Conservation (phyloP, 2,888 invertebrate genomes). For the Dascillus cervinus region DNA sequence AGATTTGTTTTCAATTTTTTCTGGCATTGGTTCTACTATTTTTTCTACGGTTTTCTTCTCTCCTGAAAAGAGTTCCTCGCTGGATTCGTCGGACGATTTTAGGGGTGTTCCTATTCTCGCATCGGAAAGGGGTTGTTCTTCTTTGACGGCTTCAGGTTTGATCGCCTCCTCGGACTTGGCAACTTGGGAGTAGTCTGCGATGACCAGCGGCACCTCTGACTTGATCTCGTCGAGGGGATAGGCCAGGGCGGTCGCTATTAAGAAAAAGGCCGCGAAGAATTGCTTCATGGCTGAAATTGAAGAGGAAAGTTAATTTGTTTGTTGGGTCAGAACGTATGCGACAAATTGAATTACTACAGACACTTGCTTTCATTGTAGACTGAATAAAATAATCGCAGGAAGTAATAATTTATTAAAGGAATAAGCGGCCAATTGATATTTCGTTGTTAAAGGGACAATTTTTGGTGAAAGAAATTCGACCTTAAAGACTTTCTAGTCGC, state of each 20-base stretch:
- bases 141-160: slow-evolving; percentile 6
- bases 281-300: too few species aligned
- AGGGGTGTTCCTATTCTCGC: slow-evolving; percentile 17
- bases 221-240: slow-evolving; percentile 47
- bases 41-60: slow-evolving; percentile 24
- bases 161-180: slow-evolving; percentile 32
- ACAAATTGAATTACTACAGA: too few species aligned
- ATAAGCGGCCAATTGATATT: too few species aligned
- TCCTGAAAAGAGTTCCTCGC: slow-evolving; percentile 27
- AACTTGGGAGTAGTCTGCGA: slow-evolving; percentile 40
- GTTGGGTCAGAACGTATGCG: too few species aligned
- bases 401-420: slow-evolving; percentile 15
- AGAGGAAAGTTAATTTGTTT: too few species aligned
- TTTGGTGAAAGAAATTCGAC: too few species aligned
- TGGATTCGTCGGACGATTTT: slow-evolving; percentile 25
- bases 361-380: too few species aligned
- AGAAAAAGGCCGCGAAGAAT: slow-evolving; percentile 52
- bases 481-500: too few species aligned
- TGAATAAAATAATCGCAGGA: slow-evolving; percentile 17
- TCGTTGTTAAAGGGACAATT: too few species aligned
- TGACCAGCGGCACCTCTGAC: slow-evolving; percentile 36
- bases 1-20: slow-evolving; percentile 10
- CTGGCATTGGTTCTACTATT: slow-evolving; percentile 20
- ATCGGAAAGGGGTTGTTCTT: slow-evolving; percentile 11
- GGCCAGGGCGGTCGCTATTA: slow-evolving; percentile 46